Evolutionary conservation across 2,888 invertebrate species (phyloP).

Genomic region (Agrilus mali): DNA sequence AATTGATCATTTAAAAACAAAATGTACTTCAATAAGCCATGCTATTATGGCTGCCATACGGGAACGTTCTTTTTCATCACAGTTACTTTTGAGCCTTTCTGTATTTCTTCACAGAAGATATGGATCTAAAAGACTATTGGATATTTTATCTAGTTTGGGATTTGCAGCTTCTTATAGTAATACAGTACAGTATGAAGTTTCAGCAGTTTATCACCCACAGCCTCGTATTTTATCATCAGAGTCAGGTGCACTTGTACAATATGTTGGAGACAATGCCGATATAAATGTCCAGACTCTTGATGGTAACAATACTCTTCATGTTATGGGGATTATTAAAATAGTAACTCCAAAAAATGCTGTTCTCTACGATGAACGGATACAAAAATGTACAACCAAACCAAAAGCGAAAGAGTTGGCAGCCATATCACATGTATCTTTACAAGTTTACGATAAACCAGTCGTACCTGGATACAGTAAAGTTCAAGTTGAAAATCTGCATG

Average conservation of each 20-base stretch:
- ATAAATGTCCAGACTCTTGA: constrained; percentile 10
- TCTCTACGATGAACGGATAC: constrained; percentile 17
- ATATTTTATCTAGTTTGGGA: constrained; percentile 23
- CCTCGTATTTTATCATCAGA: constrained; percentile 24
- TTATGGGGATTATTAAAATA: constrained; percentile 12
- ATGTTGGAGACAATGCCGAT: constrained; percentile 17
- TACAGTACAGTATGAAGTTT: constrained; percentile 19
- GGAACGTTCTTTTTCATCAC: constrained; percentile 18
- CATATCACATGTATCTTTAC: constrained; percentile 13
- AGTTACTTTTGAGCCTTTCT: constrained; percentile 20
- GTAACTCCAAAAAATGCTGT: constrained; percentile 15
- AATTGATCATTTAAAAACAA: constrained; percentile 20
- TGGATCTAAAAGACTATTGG: constrained; percentile 22
- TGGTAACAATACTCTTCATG: constrained; percentile 13
- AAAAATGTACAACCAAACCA: constrained; percentile 21
- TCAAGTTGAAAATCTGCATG: constrained; percentile 12
- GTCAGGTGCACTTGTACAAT: constrained; percentile 23
- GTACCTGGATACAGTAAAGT: constrained; percentile 13
- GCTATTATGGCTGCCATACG: constrained; percentile 23
- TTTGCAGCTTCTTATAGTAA: constrained; percentile 22
- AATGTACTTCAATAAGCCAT: constrained; percentile 25
- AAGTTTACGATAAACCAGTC: constrained; percentile 14
- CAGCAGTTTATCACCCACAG: constrained; percentile 22
- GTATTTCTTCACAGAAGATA: constrained; percentile 24
- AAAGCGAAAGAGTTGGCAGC: constrained; percentile 15